phyloP scores from a whole-genome alignment of 92 coral and sea anemone species.

The Palythoa grandiflora region DNA sequence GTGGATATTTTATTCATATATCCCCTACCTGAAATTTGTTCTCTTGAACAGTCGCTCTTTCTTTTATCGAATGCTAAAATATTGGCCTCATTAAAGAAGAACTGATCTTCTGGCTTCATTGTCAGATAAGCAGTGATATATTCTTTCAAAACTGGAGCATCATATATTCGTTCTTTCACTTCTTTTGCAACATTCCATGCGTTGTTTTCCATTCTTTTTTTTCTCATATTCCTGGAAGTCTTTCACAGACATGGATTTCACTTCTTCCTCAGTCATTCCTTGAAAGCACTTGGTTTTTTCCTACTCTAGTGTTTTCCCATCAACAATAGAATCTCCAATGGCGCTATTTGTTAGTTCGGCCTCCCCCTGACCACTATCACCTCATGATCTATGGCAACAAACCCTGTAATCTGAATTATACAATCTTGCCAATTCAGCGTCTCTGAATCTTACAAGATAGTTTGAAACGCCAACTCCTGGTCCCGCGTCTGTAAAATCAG shows the following conservation, averaged over 20 bases:
- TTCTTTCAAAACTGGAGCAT: constrained; percentile 6
- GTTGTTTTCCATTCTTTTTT: not conserved
- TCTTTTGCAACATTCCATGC: not conserved
- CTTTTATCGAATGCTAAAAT: not conserved
- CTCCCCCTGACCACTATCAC: constrained; percentile 54
- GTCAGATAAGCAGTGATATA: not conserved
- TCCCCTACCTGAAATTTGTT: not conserved
- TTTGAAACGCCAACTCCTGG: constrained; percentile 55
- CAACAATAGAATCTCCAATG: constrained; percentile 43
- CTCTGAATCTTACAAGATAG: constrained; percentile 52
- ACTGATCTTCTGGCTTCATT: constrained; percentile 10
- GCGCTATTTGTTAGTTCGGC: constrained; percentile 49
- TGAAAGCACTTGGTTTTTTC: constrained; percentile 33
- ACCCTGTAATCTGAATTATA: constrained; percentile 43
- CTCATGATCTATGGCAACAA: constrained; percentile 40
- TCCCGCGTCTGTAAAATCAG: constrained; percentile 29
- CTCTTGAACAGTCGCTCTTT: not conserved
- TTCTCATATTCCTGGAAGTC: constrained; percentile 41
- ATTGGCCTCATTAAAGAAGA: constrained; percentile 16
- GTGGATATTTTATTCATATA: constrained; percentile 3
- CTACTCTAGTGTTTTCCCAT: constrained; percentile 52
- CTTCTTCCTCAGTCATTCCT: constrained; percentile 33
- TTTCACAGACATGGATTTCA: constrained; percentile 18
- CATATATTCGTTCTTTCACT: constrained; percentile 17
- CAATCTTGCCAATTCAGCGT: constrained; percentile 44